Conservation (phyloP, 1,140 invertebrate species). For the Drosophila virilis region DNA sequence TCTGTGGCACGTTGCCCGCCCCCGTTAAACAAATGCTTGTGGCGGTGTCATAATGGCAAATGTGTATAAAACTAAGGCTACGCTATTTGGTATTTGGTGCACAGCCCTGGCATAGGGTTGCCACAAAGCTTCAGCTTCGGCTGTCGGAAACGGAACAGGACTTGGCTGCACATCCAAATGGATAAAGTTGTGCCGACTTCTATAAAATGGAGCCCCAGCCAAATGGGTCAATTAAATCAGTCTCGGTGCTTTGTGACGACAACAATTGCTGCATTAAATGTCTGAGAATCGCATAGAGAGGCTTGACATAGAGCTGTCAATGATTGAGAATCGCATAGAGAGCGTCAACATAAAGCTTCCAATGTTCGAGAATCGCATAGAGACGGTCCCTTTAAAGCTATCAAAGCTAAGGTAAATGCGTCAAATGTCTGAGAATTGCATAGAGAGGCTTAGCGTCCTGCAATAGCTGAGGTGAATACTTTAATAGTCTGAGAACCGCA, state of each 20-base stretch:
- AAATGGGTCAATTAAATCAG: conserved; percentile 7
- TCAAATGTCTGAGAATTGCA: not conserved
- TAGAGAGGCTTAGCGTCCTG: not conserved
- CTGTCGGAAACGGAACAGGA: conserved; percentile 1
- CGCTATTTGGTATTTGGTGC: conserved; percentile 20
- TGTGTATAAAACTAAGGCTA: conserved; percentile 30
- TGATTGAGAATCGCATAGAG: not conserved
- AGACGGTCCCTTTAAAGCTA: not conserved
- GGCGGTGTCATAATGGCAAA: conserved; percentile 53
- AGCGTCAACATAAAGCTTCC: too few relatives aligned
- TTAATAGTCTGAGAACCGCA: too few relatives aligned
- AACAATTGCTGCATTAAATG: not conserved
- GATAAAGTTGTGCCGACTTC: conserved; percentile 4
- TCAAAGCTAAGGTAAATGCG: too few relatives aligned
- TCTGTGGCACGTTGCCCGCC: conserved; percentile 29
- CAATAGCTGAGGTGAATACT: too few relatives aligned
- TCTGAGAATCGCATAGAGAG: conserved; percentile 1
- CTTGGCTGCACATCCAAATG: conserved; percentile 7
- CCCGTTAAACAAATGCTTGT: conserved; percentile 35
- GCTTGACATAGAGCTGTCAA: too few relatives aligned
- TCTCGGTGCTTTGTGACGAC: not conserved
- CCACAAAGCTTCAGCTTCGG: too few relatives aligned
- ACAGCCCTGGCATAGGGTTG: conserved; percentile 16
- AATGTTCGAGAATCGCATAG: too few relatives aligned
- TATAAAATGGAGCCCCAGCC: not conserved